Evolutionary conservation across 2,888 invertebrate genomes (phyloP).

Genomic region (Himalopsyche anomala): DNA sequence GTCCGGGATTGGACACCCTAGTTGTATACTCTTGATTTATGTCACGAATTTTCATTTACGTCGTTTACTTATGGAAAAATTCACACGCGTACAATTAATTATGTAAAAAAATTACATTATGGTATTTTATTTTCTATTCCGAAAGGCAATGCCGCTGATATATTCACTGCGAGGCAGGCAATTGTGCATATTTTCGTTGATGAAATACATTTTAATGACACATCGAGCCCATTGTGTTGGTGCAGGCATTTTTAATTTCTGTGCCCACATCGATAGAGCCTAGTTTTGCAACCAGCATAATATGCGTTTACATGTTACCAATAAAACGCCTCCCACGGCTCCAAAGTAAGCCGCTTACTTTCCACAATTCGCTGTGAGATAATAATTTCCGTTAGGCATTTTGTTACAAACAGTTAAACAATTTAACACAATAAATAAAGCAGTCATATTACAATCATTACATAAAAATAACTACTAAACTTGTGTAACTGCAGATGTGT

Average conservation of each 20-base stretch:
- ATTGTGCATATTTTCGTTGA: slow-evolving; percentile 35
- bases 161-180: slow-evolving; percentile 1
- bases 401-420: background rate
- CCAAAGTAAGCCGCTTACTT: background rate
- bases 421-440: too few relatives aligned
- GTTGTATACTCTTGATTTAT: background rate
- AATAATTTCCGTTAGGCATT: slow-evolving; percentile 31
- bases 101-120: background rate
- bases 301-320: slow-evolving; percentile 22
- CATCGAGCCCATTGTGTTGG: slow-evolving; percentile 8
- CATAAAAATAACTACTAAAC: background rate
- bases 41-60: slow-evolving; percentile 6
- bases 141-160: background rate
- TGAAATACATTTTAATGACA: slow-evolving; percentile 31
- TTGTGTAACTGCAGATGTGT: background rate
- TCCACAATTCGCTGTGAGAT: slow-evolving; percentile 19
- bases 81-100: background rate
- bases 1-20: background rate
- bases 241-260: slow-evolving; percentile 23
- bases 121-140: slow-evolving; percentile 3
- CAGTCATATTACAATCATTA: too few relatives aligned
- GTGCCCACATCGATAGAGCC: slow-evolving; percentile 13
- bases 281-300: slow-evolving; percentile 28
- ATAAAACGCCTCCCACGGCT: slow-evolving; percentile 18
- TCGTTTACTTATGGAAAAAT: background rate